Conservation (phyloP, 2,888 invertebrate genomes). For the Rhimphoctona megacephalus region DNA sequence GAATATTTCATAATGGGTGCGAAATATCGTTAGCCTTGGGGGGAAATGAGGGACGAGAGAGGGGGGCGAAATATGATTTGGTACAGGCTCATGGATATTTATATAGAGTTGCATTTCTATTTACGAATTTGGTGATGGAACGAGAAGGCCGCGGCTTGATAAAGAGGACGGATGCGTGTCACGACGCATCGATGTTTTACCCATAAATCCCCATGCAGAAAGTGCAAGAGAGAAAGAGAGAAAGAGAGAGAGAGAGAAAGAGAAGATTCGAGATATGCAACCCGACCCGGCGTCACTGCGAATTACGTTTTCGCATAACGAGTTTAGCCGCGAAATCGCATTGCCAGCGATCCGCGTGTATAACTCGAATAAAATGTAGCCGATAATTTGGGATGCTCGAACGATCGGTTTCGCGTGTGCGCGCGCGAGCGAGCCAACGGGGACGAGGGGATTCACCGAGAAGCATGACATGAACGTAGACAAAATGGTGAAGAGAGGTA, state of each 20-base stretch:
- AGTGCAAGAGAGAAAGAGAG: constrained; percentile 63
- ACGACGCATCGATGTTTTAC: constrained; percentile 72
- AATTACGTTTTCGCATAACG: constrained; percentile 83
- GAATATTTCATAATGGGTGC: constrained; percentile 84
- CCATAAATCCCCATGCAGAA: constrained; percentile 53
- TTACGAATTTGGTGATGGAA: constrained; percentile 60
- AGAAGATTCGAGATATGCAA: constrained; percentile 58
- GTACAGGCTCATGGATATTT: constrained; percentile 9
- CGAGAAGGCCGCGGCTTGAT: constrained; percentile 46
- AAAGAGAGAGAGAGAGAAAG: constrained; percentile 39
- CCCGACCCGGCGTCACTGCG: constrained; percentile 75
- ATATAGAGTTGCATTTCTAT: constrained; percentile 32
- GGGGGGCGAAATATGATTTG: constrained; percentile 52
- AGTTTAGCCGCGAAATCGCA: constrained; percentile 83
- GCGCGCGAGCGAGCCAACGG: not conserved
- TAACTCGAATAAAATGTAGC: constrained; percentile 81
- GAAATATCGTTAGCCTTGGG: constrained; percentile 82
- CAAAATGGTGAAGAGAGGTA: constrained; percentile 63
- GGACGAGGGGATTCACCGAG: constrained; percentile 59
- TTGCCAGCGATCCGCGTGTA: constrained; percentile 81
- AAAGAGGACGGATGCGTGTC: constrained; percentile 74
- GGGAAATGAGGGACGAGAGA: constrained; percentile 40
- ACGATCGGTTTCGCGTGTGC: constrained; percentile 52
- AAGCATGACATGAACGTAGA: constrained; percentile 68
- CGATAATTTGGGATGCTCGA: constrained; percentile 72